Percentiles rank a stretch among this genome's conserved stretches.
These are phyloP conservation scores for Stenopsyche tienmushanensis DNA, from an alignment of 1,140 invertebrate genomes.

Conservation along the genomic window DNA sequence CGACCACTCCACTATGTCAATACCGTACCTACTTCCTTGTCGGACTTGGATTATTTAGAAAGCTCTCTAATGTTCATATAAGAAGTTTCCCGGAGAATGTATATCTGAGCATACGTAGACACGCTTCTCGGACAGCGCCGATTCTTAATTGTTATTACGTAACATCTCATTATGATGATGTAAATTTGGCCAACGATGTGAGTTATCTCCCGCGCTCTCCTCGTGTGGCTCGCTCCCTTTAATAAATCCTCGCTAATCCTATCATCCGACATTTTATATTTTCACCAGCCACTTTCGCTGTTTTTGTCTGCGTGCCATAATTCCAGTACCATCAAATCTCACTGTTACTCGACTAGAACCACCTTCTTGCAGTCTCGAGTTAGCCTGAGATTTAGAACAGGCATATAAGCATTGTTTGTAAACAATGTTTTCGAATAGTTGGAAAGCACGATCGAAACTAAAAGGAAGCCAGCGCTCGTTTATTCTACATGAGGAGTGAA, in stretches of 20 bases:
- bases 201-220: neutral
- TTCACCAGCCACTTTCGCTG: constrained; percentile 29
- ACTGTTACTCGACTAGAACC: constrained; percentile 7
- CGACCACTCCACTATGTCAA: constrained; percentile 59
- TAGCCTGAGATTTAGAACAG: too few relatives aligned
- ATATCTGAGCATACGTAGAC: too few relatives aligned
- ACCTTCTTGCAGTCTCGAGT: too few relatives aligned
- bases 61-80: constrained; percentile 61
- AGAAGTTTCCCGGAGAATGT: constrained; percentile 54
- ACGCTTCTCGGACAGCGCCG: too few relatives aligned
- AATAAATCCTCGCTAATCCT: constrained; percentile 30
- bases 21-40: constrained; percentile 59
- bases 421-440: too few relatives aligned
- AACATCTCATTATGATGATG: neutral
- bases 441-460: too few relatives aligned
- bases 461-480: too few relatives aligned
- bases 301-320: constrained; percentile 29
- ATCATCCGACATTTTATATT: constrained; percentile 33
- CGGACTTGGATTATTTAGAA: constrained; percentile 62
- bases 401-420: too few relatives aligned
- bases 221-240: constrained; percentile 5
- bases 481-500: too few relatives aligned
- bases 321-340: neutral
- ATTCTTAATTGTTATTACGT: neutral
- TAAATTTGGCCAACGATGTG: neutral